Base-by-base conservation (phyloP, 2,888 invertebrate genomes). In the Plagodis dolabraria region DNA sequence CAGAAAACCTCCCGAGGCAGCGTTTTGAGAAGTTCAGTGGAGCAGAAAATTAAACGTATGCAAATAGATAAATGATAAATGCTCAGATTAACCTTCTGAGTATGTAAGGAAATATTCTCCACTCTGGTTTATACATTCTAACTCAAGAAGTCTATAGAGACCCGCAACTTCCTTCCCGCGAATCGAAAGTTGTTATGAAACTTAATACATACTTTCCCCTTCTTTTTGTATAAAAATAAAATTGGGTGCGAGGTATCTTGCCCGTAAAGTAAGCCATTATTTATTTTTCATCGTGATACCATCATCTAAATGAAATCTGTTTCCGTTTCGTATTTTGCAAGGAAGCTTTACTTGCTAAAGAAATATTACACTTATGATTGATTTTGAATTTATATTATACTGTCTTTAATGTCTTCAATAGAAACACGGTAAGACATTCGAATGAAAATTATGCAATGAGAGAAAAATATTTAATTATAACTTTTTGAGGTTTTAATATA, bases 61-160 rank as follows among this genome's bases (percentile, higher is more conserved):
- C 22, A 22, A 22, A 22, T 2, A 22, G 35, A 47, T 67, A 47
- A 46, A 64, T 61, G 62, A 66, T 53, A 72, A 69, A 67, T 67
- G 67, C 59, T 61, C 57, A 47, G 57, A 63, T 22, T 22, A 22
- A 22, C 22, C 22, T 22, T 22, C 22, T 22, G 22, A 22, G 22
- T 22, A 22, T 22, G 60, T 64, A 64, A 61, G 47, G 60, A 64
- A 70, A 69, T 70, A 70, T 63, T 64, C 60, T 69, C 54, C 53
- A 68, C 63, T 63, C 59, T 66, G 65, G 58, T 68, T 70, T 69
- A 75, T 74, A 70, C 67, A 70, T 76, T 77, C 68, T 71, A 68
- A 74, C 69, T 69, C 75, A 72, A 53, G 66, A 71, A 69, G 70
- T 76, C 72, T 68, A 68, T 58, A 62, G 64, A 57, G 65, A 2